phyloP scores from a whole-genome alignment of 1,140 invertebrate genomes.

The Caenorhabditis briggsae region DNA sequence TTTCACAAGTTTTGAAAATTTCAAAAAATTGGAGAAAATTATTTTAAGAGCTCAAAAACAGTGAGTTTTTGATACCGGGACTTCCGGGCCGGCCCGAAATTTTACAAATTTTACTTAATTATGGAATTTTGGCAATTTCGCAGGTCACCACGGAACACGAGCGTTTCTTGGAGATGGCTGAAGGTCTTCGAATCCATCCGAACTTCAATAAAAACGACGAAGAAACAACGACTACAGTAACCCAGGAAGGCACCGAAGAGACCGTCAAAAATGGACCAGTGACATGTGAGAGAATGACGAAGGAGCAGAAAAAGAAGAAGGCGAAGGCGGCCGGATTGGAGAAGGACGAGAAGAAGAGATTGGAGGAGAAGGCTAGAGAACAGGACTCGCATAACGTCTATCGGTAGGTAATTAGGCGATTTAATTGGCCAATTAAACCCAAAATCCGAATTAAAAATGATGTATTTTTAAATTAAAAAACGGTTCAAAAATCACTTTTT shows the following conservation, averaged over 20 bases:
- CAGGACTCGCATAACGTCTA: slow-evolving; percentile 63
- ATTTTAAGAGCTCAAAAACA: too few relatives aligned
- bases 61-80: too few relatives aligned
- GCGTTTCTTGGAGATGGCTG: slow-evolving; percentile 54
- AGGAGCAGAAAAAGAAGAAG: slow-evolving; percentile 56
- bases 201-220: slow-evolving; percentile 52
- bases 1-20: too few relatives aligned
- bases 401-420: slow-evolving; percentile 54
- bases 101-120: too few relatives aligned
- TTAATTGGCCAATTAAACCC: background rate
- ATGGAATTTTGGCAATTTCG: too few relatives aligned
- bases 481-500: too few relatives aligned
- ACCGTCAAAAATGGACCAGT: slow-evolving; percentile 7
- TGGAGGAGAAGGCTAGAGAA: slow-evolving; percentile 57
- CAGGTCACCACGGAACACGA: slow-evolving; percentile 37
- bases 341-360: slow-evolving; percentile 54
- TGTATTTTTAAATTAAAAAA: too few relatives aligned
- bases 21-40: too few relatives aligned
- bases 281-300: slow-evolving; percentile 50
- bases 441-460: background rate
- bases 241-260: background rate
- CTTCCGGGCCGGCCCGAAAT: too few relatives aligned
- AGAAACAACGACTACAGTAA: background rate
- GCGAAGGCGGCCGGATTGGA: slow-evolving; percentile 12
- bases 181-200: slow-evolving; percentile 61